phyloP scores from a whole-genome alignment of 1,140 invertebrate species.

The Drosophila sp. region DNA sequence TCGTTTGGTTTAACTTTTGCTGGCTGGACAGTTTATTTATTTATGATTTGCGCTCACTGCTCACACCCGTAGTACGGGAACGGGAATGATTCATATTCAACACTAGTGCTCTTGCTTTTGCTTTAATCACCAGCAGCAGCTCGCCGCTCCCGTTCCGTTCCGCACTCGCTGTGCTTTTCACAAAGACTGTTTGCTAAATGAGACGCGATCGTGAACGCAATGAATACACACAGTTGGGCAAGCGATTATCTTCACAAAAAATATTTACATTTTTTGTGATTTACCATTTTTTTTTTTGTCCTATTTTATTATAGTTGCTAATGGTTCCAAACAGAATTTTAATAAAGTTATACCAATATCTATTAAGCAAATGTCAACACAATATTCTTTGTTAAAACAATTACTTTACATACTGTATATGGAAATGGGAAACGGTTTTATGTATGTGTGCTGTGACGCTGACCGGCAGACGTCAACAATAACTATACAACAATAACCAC shows the following conservation, averaged over 20 bases:
- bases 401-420: not conserved
- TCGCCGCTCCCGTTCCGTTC: constrained; percentile 24
- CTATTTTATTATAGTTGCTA: too few relatives aligned
- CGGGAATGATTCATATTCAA: constrained; percentile 44
- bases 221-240: constrained; percentile 1
- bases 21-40: constrained; percentile 31
- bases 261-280: too few relatives aligned
- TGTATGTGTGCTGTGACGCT: constrained; percentile 9
- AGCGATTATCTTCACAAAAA: too few relatives aligned
- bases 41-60: constrained; percentile 38
- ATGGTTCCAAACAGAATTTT: too few relatives aligned
- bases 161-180: not conserved
- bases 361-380: too few relatives aligned
- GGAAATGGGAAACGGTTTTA: constrained; percentile 1
- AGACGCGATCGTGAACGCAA: constrained; percentile 25
- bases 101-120: constrained; percentile 4
- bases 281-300: too few relatives aligned
- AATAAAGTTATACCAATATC: too few relatives aligned
- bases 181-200: constrained; percentile 20
- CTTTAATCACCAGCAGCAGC: constrained; percentile 35
- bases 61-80: not conserved
- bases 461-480: constrained; percentile 29
- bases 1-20: constrained; percentile 21
- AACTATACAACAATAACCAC: constrained; percentile 7
- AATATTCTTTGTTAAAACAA: too few relatives aligned